These are phyloP conservation scores for Pentamera pediparva DNA, from an alignment of 53 echinoderm and acorn worm species.

Conservation along the genomic window DNA sequence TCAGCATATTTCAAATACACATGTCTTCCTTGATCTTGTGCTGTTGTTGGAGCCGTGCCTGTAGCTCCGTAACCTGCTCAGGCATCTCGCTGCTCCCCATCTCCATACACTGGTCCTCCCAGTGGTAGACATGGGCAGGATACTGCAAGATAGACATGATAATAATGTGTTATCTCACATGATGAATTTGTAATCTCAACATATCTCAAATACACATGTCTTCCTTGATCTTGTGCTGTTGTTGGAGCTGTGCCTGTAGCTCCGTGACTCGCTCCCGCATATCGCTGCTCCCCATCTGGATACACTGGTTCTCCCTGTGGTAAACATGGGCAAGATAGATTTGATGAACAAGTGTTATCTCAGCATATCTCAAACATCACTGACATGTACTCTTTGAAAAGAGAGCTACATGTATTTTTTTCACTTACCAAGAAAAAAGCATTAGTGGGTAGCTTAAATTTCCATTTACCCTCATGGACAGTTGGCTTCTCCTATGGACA, in stretches of 20 bases:
- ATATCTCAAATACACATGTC: constrained; percentile 54
- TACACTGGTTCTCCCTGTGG: constrained; percentile 65
- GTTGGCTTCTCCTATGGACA: not conserved
- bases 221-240: constrained; percentile 63
- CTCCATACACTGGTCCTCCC: constrained; percentile 59
- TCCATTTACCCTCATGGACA: too few relatives aligned
- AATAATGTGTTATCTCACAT: not conserved
- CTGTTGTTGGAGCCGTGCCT: constrained; percentile 72
- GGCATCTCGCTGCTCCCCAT: constrained; percentile 47
- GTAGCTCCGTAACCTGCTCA: constrained; percentile 66
- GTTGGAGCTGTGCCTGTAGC: constrained; percentile 59
- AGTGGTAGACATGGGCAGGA: constrained; percentile 59
- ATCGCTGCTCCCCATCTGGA: constrained; percentile 33
- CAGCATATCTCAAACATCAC: too few relatives aligned
- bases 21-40: constrained; percentile 79
- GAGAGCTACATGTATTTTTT: too few relatives aligned
- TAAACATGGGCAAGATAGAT: constrained; percentile 68
- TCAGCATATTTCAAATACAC: constrained; percentile 71
- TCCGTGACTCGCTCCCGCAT: constrained; percentile 51
- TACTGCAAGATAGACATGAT: constrained; percentile 46
- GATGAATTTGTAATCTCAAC: not conserved
- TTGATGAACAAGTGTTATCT: too few relatives aligned
- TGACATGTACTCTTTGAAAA: too few relatives aligned
- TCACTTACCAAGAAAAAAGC: too few relatives aligned
- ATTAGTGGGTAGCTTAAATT: too few relatives aligned